These are phyloP conservation scores for Dolomedes plantarius DNA, from an alignment of 2,888 invertebrate genomes.

Conservation along the genomic window DNA sequence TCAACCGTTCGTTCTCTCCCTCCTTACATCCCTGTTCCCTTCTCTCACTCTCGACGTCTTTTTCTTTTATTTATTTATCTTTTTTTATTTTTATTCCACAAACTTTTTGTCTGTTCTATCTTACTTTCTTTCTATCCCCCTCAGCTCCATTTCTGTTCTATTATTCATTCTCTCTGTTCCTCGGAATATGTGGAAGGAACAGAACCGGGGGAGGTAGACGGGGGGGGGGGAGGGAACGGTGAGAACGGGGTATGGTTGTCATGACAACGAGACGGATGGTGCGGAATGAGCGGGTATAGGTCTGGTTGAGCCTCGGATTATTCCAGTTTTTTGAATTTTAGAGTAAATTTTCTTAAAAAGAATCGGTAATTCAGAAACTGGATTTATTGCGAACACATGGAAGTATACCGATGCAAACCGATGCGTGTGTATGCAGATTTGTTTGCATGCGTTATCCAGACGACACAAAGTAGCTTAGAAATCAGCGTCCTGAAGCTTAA, in stretches of 20 bases:
- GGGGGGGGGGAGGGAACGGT: too few relatives aligned
- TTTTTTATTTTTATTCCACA: neutral
- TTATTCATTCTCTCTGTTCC: constrained; percentile 12
- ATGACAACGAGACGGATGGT: neutral
- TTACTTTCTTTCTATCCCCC: neutral
- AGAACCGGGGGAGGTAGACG: too few relatives aligned
- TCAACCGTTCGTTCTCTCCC: neutral
- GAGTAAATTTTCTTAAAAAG: neutral
- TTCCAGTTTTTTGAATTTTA: neutral
- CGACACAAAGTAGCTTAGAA: too few relatives aligned
- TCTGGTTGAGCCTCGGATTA: neutral
- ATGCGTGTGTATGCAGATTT: too few relatives aligned
- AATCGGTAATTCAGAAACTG: neutral
- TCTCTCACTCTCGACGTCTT: neutral
- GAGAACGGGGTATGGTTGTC: neutral
- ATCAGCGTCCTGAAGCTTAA: too few relatives aligned
- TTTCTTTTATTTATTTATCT: neutral
- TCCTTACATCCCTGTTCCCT: too few relatives aligned
- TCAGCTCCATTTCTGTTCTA: neutral
- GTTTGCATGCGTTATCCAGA: neutral
- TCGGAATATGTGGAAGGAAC: neutral
- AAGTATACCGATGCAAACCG: neutral
- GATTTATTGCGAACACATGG: neutral
- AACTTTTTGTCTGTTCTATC: neutral
- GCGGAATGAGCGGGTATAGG: too few relatives aligned